A percentile compares a stretch with the other conserved stretches of the same genome.
Evolutionary conservation across 2,113 vertebrate species (phyloP).

Genomic region (Trematomus loennbergii): DNA sequence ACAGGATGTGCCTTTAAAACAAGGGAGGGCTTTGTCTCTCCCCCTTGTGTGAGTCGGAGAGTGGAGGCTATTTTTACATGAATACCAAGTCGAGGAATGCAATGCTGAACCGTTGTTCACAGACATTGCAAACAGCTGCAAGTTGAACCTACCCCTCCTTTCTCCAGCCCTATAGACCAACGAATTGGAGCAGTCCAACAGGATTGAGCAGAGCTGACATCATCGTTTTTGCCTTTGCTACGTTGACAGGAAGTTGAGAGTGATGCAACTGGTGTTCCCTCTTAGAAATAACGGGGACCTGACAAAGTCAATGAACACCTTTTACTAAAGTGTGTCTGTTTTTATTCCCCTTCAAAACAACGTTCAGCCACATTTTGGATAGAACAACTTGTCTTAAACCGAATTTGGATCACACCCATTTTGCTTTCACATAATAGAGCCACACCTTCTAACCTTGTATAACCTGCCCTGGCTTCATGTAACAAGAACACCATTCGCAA

Average conservation of each 20-base stretch:
- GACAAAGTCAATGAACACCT: background rate
- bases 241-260: conserved; percentile 71
- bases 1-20: conserved; percentile 73
- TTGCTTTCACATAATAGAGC: background rate
- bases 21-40: conserved; percentile 74
- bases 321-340: background rate
- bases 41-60: conserved; percentile 42
- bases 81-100: conserved; percentile 74
- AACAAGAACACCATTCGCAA: background rate
- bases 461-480: background rate
- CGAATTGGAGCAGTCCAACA: conserved; percentile 21
- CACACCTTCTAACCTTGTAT: background rate
- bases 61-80: conserved; percentile 77
- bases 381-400: background rate
- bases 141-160: conserved; percentile 23
- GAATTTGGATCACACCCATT: background rate
- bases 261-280: conserved; percentile 73
- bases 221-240: conserved; percentile 58
- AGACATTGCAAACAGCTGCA: conserved; percentile 75
- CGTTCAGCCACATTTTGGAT: background rate
- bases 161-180: conserved; percentile 3
- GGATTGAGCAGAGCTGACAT: conserved; percentile 72
- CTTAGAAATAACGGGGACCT: background rate
- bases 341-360: background rate
- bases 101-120: conserved; percentile 35